These are phyloP conservation scores for Nannobrachium achirus DNA, from an alignment of 2,113 vertebrate genomes.

Conservation along the genomic window DNA sequence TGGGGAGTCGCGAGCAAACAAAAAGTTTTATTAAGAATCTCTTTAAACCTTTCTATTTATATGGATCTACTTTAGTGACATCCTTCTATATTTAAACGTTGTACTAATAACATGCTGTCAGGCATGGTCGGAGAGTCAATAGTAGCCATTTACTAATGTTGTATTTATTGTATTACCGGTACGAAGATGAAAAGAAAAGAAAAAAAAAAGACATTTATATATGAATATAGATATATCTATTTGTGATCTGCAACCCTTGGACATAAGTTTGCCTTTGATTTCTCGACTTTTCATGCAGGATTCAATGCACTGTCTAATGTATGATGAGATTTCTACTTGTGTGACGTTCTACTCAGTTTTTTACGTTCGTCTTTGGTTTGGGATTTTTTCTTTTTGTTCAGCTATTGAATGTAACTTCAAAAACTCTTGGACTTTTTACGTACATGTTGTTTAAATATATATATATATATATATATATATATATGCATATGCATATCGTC, in stretches of 20 bases:
- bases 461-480: constrained; percentile 19
- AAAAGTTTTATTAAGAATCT: constrained; percentile 73
- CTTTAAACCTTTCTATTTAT: constrained; percentile 77
- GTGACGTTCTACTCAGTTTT: constrained; percentile 68
- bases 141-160: constrained; percentile 83
- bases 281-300: constrained; percentile 64
- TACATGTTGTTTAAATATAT: constrained; percentile 77
- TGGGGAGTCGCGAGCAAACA: constrained; percentile 25
- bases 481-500: no score
- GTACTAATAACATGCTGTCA: constrained; percentile 80
- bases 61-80: constrained; percentile 75
- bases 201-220: constrained; percentile 72
- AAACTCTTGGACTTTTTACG: constrained; percentile 74
- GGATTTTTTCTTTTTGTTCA: constrained; percentile 69
- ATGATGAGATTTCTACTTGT: constrained; percentile 71
- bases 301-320: constrained; percentile 70
- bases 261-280: constrained; percentile 71
- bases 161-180: constrained; percentile 81
- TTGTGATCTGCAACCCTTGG: constrained; percentile 80
- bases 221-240: constrained; percentile 78
- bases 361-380: constrained; percentile 36
- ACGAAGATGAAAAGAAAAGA: constrained; percentile 56
- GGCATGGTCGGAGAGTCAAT: constrained; percentile 75
- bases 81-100: constrained; percentile 80
- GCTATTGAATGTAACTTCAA: constrained; percentile 81